Evolutionary conservation across 2,888 invertebrate species (phyloP).

Genomic region (Eumerus sabulonum): DNA sequence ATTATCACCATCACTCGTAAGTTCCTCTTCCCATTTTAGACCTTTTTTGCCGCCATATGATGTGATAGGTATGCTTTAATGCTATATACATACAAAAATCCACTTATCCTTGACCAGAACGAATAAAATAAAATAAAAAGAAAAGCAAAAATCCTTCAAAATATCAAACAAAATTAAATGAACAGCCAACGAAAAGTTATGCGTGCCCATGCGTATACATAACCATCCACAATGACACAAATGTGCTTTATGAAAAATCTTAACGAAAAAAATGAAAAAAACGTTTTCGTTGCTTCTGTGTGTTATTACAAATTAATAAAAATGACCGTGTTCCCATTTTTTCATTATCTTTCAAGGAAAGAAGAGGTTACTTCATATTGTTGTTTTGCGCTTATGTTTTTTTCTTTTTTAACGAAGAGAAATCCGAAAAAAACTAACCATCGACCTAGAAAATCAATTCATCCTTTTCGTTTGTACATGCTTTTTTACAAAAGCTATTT

Average conservation of each 20-base stretch:
- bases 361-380: conserved; percentile 66
- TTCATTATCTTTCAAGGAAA: conserved; percentile 79
- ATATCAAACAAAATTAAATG: not conserved
- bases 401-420: too few species aligned
- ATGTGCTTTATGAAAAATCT: not conserved
- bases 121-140: too few species aligned
- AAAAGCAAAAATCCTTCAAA: conserved; percentile 65
- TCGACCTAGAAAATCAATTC: conserved; percentile 67
- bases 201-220: conserved; percentile 47
- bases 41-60: too few species aligned
- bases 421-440: conserved; percentile 55
- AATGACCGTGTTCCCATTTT: conserved; percentile 77
- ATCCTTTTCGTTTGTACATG: too few species aligned
- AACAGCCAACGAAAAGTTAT: conserved; percentile 46
- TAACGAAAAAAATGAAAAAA: not conserved
- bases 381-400: too few species aligned
- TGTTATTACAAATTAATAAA: conserved; percentile 74
- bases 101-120: conserved; percentile 61
- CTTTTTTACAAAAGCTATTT: too few species aligned
- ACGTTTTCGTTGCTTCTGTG: conserved; percentile 2
- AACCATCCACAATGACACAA: too few species aligned
- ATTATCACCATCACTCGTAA: too few species aligned
- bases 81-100: conserved; percentile 31
- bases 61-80: too few species aligned
- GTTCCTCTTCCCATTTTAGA: not conserved